Evolutionary conservation across 2,113 vertebrate species (phyloP).

Genomic region (Coptodon rendalli): DNA sequence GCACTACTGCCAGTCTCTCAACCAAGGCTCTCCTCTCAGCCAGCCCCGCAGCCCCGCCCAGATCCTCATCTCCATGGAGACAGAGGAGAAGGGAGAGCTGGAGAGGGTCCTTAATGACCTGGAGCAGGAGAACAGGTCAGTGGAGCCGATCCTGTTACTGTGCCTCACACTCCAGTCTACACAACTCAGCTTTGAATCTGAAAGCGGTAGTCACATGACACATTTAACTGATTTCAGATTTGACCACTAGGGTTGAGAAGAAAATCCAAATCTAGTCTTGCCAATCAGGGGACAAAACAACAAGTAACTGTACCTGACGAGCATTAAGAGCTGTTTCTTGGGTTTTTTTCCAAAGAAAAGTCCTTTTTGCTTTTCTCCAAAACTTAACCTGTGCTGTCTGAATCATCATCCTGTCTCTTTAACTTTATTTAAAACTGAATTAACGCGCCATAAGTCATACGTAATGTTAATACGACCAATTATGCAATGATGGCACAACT

Average conservation of each 20-base stretch:
- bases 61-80: conserved; percentile 98
- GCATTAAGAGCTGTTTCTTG: neutral
- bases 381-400: neutral
- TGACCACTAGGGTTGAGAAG: rapidly evolving
- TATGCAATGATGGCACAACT: neutral
- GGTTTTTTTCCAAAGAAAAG: neutral
- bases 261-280: neutral
- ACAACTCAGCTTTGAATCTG: neutral
- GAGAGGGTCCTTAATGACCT: conserved; percentile 94
- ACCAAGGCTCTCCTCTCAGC: conserved; percentile 95
- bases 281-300: neutral
- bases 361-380: neutral
- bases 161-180: neutral
- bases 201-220: neutral
- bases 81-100: conserved; percentile 95
- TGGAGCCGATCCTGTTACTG: neutral
- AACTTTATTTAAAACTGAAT: neutral
- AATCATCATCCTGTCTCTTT: neutral
- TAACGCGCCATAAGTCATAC: neutral
- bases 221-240: rapidly evolving
- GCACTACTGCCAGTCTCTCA: conserved; percentile 99
- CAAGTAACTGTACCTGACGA: neutral
- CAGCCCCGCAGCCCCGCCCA: conserved; percentile 92
- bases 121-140: conserved; percentile 95
- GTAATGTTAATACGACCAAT: neutral